A percentile compares a stretch with the other conserved stretches of the same genome.
phyloP scores from a whole-genome alignment of 2,888 invertebrate species.

The Pediacus dermestoides region DNA sequence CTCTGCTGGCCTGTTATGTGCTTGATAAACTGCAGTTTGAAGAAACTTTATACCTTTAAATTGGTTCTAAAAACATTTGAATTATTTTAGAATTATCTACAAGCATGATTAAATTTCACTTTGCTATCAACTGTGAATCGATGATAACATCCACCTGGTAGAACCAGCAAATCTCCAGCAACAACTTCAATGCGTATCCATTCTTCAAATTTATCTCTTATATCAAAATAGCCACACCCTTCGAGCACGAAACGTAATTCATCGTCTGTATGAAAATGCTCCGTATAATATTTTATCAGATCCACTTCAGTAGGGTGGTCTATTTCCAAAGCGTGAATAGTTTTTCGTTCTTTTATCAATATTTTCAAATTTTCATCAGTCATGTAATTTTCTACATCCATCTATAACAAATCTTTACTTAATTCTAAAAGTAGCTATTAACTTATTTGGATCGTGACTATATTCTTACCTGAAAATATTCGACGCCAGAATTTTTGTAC shows the following conservation, averaged over 20 bases:
- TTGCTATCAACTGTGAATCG: constrained; percentile 82
- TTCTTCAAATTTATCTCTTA: constrained; percentile 72
- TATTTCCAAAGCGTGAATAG: constrained; percentile 77
- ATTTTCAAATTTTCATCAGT: constrained; percentile 63
- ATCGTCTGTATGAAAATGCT: constrained; percentile 91
- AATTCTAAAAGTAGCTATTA: too few relatives aligned
- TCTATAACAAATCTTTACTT: constrained; percentile 19
- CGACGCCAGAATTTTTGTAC: constrained; percentile 68
- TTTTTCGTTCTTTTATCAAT: constrained; percentile 68
- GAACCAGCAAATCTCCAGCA: constrained; percentile 80
- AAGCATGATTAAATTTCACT: too few relatives aligned
- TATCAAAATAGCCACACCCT: constrained; percentile 92
- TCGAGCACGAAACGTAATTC: constrained; percentile 83
- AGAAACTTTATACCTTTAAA: constrained; percentile 82
- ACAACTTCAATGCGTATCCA: constrained; percentile 86
- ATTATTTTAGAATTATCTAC: not conserved
- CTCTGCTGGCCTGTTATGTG: constrained; percentile 82
- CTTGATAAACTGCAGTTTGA: constrained; percentile 87
- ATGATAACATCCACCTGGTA: constrained; percentile 93
- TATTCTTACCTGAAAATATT: constrained; percentile 78
- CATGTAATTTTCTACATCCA: constrained; percentile 57
- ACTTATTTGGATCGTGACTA: too few relatives aligned
- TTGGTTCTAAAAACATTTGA: constrained; percentile 63
- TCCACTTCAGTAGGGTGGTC: constrained; percentile 75
- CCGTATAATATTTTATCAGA: constrained; percentile 78